A percentile compares a stretch with the other conserved stretches of the same genome.
These are phyloP conservation scores for Mycteria americana DNA, from an alignment of 2,797 vertebrate genomes.

Conservation along the genomic window DNA sequence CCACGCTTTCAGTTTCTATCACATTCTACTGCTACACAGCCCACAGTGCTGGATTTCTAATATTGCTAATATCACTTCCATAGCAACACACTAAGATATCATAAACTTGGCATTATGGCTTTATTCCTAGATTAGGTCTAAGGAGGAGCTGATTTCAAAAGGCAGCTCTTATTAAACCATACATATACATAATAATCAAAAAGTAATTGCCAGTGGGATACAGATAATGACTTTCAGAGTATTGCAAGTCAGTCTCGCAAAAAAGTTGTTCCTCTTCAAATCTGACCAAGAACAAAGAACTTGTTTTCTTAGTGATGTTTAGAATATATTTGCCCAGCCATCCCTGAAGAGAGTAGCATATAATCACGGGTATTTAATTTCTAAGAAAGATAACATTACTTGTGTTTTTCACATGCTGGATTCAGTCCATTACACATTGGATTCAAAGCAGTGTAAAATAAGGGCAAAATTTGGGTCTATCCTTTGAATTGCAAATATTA, in stretches of 20 bases:
- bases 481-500: not conserved
- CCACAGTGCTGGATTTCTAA: slow-evolving; percentile 21
- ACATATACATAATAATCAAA: not conserved
- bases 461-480: not conserved
- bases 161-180: not conserved
- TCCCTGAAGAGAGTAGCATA: not conserved
- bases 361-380: not conserved
- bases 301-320: not conserved
- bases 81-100: slow-evolving; percentile 37
- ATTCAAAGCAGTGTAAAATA: not conserved
- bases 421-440: not conserved
- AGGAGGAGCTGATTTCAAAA: slow-evolving; percentile 38
- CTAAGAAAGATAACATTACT: not conserved
- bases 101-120: slow-evolving; percentile 16
- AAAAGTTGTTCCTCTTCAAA: not conserved
- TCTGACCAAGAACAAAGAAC: not conserved
- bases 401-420: not conserved
- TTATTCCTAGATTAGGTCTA: slow-evolving; percentile 2
- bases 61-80: slow-evolving; percentile 53
- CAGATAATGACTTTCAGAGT: not conserved
- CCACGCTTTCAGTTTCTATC: not conserved
- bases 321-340: not conserved
- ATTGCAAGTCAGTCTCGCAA: not conserved
- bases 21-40: not conserved
- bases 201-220: not conserved